phyloP scores from a whole-genome alignment of 92 coral and sea anemone species.

The Diadumene lineata region DNA sequence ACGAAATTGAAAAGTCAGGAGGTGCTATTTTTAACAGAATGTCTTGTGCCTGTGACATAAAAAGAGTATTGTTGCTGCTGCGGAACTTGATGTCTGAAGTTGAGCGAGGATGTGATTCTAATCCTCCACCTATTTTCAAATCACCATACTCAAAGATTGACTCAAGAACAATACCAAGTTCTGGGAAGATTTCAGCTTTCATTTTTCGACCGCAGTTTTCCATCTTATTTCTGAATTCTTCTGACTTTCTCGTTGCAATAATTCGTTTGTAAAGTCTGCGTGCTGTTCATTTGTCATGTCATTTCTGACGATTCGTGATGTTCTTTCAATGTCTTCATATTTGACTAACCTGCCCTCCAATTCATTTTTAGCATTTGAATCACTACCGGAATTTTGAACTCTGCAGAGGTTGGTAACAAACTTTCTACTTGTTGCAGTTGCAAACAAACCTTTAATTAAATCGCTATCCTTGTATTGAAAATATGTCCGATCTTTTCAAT shows the following conservation, averaged over 20 bases:
- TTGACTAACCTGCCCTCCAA: constrained; percentile 1
- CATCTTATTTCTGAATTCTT: constrained; percentile 9
- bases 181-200: constrained; percentile 28
- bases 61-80: constrained; percentile 27
- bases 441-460: constrained; percentile 39
- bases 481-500: constrained; percentile 18
- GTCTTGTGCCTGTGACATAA: constrained; percentile 53
- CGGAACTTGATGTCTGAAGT: constrained; percentile 31
- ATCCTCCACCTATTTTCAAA: constrained; percentile 34
- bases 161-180: constrained; percentile 35
- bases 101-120: constrained; percentile 49
- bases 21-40: constrained; percentile 30
- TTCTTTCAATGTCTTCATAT: constrained; percentile 21
- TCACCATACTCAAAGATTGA: constrained; percentile 25
- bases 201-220: constrained; percentile 24
- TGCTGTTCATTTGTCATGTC: constrained; percentile 55
- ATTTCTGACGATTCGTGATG: constrained; percentile 38
- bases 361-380: constrained; percentile 29
- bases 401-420: constrained; percentile 31
- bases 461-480: constrained; percentile 31
- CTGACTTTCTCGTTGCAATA: neutral
- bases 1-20: constrained; percentile 8
- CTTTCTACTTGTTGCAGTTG: constrained; percentile 22
- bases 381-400: constrained; percentile 9
- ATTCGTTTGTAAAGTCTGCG: constrained; percentile 21